Conservation (phyloP, 2,888 invertebrate genomes). For the Tenthredo mesomela region DNA sequence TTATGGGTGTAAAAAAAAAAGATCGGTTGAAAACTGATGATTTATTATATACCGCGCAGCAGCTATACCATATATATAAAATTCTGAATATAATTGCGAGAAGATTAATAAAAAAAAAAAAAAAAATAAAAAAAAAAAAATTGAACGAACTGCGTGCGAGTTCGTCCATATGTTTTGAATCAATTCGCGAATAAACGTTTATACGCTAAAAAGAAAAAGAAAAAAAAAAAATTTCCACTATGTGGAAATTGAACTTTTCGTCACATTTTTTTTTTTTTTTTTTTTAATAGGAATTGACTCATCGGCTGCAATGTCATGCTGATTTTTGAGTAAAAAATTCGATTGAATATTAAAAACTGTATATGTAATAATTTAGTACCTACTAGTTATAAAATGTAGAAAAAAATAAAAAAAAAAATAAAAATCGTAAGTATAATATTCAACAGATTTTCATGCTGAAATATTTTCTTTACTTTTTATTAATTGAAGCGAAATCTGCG, state of each 20-base stretch:
- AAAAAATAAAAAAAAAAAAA: no score
- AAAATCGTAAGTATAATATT: background rate
- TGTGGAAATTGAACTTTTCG: background rate
- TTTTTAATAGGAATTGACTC: background rate
- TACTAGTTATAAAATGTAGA: background rate
- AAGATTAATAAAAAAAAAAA: background rate
- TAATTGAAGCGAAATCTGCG: conserved; percentile 10
- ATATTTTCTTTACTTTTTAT: background rate
- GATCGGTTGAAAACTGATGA: background rate
- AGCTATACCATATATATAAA: background rate
- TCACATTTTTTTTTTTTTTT: background rate
- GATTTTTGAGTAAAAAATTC: background rate
- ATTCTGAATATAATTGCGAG: background rate
- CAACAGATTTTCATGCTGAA: background rate
- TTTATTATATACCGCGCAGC: no score
- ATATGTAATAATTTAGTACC: background rate
- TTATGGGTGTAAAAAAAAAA: background rate
- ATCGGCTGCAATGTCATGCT: background rate
- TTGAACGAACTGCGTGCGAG: no score
- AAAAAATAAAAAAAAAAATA: no score
- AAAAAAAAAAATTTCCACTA: no score
- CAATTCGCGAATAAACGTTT: background rate
- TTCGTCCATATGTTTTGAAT: background rate
- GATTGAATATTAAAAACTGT: background rate
- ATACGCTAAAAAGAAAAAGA: background rate